These are phyloP conservation scores for Amiota minor DNA, from an alignment of 2,888 invertebrate species.

Conservation along the genomic window DNA sequence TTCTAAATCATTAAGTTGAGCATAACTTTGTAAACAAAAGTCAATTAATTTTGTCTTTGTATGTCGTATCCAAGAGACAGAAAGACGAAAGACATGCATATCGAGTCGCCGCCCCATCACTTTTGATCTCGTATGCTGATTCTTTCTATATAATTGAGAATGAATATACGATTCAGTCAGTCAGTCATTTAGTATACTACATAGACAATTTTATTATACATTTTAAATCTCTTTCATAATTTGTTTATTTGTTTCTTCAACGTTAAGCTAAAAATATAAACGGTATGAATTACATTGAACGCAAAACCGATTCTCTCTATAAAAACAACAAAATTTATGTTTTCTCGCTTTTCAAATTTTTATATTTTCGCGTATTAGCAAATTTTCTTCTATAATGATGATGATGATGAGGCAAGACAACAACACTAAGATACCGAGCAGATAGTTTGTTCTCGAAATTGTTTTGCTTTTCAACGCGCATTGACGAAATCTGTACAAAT, in stretches of 20 bases:
- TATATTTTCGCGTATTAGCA: not conserved
- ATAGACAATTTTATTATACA: no score
- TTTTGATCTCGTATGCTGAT: not conserved
- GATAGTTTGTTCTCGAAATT: constrained; percentile 36
- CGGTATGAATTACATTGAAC: constrained; percentile 63
- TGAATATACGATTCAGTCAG: no score
- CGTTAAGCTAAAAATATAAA: constrained; percentile 59
- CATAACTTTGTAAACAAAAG: constrained; percentile 17
- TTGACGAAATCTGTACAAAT: constrained; percentile 60
- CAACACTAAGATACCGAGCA: no score
- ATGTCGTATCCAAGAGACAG: not conserved
- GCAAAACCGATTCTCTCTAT: constrained; percentile 15
- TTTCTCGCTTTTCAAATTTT: not conserved
- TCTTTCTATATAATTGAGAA: not conserved
- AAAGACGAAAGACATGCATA: not conserved
- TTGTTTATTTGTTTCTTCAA: constrained; percentile 60
- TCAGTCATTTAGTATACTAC: no score
- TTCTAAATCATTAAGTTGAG: not conserved
- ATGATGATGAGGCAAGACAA: no score
- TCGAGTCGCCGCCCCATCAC: not conserved
- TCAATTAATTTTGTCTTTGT: constrained; percentile 14
- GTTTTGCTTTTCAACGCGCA: constrained; percentile 50
- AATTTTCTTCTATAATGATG: constrained; percentile 38
- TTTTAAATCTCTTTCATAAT: constrained; percentile 59
- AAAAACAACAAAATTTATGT: constrained; percentile 25